phyloP scores from a whole-genome alignment of 2,113 vertebrate genomes.

The Pseudopodoces humilis region DNA sequence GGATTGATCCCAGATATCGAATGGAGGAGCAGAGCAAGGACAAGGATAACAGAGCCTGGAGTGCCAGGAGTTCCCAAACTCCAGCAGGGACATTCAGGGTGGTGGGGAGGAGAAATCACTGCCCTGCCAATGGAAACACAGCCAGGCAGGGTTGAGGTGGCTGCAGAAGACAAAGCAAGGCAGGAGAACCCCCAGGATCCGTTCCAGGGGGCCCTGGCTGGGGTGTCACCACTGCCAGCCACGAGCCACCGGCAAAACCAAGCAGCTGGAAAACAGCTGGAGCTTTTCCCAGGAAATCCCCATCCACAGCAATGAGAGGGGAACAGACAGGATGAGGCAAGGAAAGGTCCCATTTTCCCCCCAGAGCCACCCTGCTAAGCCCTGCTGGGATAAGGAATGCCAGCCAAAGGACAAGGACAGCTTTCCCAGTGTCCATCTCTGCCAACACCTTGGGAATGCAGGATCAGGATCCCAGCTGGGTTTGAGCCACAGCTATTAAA shows the following conservation, averaged over 20 bases:
- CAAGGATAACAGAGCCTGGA: neutral
- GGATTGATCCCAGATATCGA: neutral
- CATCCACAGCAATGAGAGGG: fast-evolving
- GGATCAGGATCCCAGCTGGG: neutral
- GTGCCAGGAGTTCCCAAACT: neutral
- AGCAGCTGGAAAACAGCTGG: neutral
- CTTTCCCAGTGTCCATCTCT: neutral
- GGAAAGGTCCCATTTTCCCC: neutral
- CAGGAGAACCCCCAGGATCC: neutral
- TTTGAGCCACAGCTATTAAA: neutral
- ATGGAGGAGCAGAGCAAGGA: neutral
- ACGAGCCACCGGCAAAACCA: neutral
- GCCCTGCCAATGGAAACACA: neutral
- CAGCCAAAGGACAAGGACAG: neutral
- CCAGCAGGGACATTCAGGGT: neutral
- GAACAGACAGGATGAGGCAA: fast-evolving
- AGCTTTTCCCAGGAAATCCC: neutral
- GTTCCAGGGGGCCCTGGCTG: neutral
- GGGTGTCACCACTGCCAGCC: neutral
- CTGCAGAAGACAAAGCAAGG: neutral
- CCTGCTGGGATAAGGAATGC: neutral
- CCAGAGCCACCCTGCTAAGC: neutral
- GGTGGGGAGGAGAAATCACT: neutral
- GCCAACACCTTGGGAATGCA: fast-evolving
- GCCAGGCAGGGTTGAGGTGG: neutral